Evolutionary conservation across 1,140 invertebrate genomes (phyloP).

Genomic region (Acarapis woodi): DNA sequence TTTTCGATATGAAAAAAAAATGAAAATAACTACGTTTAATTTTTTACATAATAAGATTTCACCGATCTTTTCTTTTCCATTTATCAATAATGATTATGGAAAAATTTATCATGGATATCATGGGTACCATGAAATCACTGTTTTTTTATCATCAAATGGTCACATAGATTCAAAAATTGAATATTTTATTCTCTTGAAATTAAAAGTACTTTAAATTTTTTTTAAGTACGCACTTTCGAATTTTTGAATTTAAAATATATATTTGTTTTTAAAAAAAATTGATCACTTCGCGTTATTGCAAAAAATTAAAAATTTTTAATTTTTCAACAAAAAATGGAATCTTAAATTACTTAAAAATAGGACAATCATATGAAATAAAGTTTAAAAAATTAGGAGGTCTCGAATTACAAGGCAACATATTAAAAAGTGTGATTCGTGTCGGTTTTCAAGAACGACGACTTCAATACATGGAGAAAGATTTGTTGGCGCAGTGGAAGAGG

Average conservation of each 20-base stretch:
- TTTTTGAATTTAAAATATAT: conserved; percentile 3
- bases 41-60: too few relatives aligned
- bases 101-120: too few relatives aligned
- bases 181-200: too few relatives aligned
- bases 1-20: too few relatives aligned
- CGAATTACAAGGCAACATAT: conserved; percentile 52
- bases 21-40: too few relatives aligned
- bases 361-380: conserved; percentile 86
- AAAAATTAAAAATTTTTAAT: not conserved
- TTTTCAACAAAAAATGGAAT: conserved; percentile 1
- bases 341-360: conserved; percentile 10
- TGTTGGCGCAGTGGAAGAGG: conserved; percentile 62
- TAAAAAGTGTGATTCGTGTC: conserved; percentile 63
- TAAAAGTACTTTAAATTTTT: too few relatives aligned
- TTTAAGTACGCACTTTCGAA: too few relatives aligned
- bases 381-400: conserved; percentile 79
- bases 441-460: conserved; percentile 84
- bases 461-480: conserved; percentile 77
- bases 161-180: too few relatives aligned
- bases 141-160: too few relatives aligned
- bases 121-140: too few relatives aligned
- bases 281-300: not conserved
- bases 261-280: not conserved
- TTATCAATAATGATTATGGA: too few relatives aligned
- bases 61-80: too few relatives aligned